Evolutionary conservation across 92 coral and sea anemone species (phyloP), one percentile per base, ranked within the genome.

Genomic region (Montipora capitata): DNA sequence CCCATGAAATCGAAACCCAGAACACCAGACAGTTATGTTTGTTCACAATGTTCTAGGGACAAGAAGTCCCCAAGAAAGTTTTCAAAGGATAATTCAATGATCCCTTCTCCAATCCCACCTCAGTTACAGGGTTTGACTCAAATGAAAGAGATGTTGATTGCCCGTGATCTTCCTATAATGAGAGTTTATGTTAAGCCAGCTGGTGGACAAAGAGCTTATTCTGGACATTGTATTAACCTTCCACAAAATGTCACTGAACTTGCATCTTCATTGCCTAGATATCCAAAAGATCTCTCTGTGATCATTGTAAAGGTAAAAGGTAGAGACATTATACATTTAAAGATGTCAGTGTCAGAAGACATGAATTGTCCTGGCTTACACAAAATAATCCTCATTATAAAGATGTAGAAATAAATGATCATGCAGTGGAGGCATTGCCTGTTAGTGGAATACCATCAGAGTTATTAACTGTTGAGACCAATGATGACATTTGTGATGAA

Each of bases 101-200:
- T 45, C 8, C 51, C 51, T 45, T 45, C 5, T 45, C 51, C 51
- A 45, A 8, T 45, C 51, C 51, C 51, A 45, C 51, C 51, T 45
- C 51, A 45, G 51, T 45, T 45, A 45, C 51, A 45, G 51, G 51
- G 51, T 45, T 82, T 45, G 82, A 81, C 4, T 57, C 76, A 15
- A 65, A 74, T 35, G 63, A 68, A 3, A 86, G 78, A 10, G 11
- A 20, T 79, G 51, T 45, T 45, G 51, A 45, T 45, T 45, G 59
- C 59, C 58, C 58, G 58, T 52, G 58, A 5, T 52, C 78, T 68
- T 40, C 39, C 72, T 39, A 35, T 71, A 59, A 93, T 83, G 89
- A 77, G 81, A n/a, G 90, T 92, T 57, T 88, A 92, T 72, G 56
- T 88, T 35, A 88, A 83, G 65, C 90, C 91, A n/a, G n/a, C n/a